Evolutionary conservation across 1,140 invertebrate species (phyloP), one percentile per base, ranked within the genome.

Genomic region (Phymorhynchus buccinoides): DNA sequence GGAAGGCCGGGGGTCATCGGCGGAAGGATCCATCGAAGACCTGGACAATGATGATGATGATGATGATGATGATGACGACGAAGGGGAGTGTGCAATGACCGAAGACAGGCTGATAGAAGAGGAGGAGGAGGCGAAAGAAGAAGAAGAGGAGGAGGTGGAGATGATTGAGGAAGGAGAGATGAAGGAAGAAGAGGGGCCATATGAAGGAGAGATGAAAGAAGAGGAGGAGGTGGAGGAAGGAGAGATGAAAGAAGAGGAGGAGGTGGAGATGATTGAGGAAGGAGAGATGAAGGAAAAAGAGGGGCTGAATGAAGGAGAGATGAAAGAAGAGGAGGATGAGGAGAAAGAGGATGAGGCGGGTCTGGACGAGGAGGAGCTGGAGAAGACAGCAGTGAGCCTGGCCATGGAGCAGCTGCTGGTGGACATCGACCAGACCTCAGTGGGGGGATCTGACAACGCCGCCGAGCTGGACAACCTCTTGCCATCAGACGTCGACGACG

Each of bases 221-320:
- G 12, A 37, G 35, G 86, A 88, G 39, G 81, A 84, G 48, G 30
- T 52, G 12, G 84, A 95, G 95, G 88, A 85, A 56, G 83, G 39
- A 18, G 79, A 86, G 32, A 35, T 73, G 62, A 95, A 96, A 92
- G 94, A 96, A 88, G 96, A 89, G 80, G 85, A 83, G 80, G 77
- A 62, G 44, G 44, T 79, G 42, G 87, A 87, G 14, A 73, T 78
- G 62, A 41, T 52, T 62, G 79, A 81, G 30, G 78, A 78, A 41
- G 84, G 86, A 94, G 71, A 83, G 89, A 89, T 56, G 88, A 87
- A 37, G 89, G 90, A 35, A 87, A 88, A 56, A 87, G 88, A 79
- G 94, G 95, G 75, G 93, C 94, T 41, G 94, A n/a, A n/a, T n/a
- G n/a, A n/a, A n/a, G n/a, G n/a, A 95, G 79, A 88, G 89, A 35